Percentiles rank a stretch among this genome's conserved stretches.
phyloP scores from a whole-genome alignment of 2,888 invertebrate species.

The Hylaea fasciaria region DNA sequence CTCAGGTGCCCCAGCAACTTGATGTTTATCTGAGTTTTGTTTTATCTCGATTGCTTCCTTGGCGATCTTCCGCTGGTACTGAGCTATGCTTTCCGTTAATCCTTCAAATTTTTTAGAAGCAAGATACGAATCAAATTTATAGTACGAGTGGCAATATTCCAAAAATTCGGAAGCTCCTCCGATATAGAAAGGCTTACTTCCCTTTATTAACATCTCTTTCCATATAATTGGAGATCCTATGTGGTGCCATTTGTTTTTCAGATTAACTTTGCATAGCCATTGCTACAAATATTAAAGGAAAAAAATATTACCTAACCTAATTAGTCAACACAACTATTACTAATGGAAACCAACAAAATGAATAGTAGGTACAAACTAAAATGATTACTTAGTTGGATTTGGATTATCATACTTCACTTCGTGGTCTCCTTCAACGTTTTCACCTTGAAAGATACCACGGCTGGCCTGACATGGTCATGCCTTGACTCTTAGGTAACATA shows the following conservation, averaged over 20 bases:
- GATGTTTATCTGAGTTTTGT: conserved; percentile 17
- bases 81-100: conserved; percentile 58
- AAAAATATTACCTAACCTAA: neutral
- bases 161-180: conserved; percentile 86
- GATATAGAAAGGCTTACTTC: conserved; percentile 83
- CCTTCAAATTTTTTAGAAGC: conserved; percentile 60
- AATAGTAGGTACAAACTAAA: too few relatives aligned
- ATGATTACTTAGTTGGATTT: too few relatives aligned
- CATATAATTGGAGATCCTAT: conserved; percentile 84
- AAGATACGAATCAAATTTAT: conserved; percentile 71
- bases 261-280: conserved; percentile 81
- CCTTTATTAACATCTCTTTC: conserved; percentile 84
- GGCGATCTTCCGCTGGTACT: conserved; percentile 59
- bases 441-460: too few relatives aligned
- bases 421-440: too few relatives aligned
- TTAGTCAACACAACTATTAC: too few relatives aligned
- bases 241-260: conserved; percentile 84
- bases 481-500: too few relatives aligned
- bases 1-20: conserved; percentile 17
- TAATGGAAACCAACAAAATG: too few relatives aligned
- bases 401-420: too few relatives aligned
- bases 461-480: too few relatives aligned
- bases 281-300: conserved; percentile 56
- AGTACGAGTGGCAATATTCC: conserved; percentile 86
- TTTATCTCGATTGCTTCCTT: conserved; percentile 34